Evolutionary conservation across 2,113 vertebrate species (phyloP).

Genomic region (Austrofundulus limnaeus): DNA sequence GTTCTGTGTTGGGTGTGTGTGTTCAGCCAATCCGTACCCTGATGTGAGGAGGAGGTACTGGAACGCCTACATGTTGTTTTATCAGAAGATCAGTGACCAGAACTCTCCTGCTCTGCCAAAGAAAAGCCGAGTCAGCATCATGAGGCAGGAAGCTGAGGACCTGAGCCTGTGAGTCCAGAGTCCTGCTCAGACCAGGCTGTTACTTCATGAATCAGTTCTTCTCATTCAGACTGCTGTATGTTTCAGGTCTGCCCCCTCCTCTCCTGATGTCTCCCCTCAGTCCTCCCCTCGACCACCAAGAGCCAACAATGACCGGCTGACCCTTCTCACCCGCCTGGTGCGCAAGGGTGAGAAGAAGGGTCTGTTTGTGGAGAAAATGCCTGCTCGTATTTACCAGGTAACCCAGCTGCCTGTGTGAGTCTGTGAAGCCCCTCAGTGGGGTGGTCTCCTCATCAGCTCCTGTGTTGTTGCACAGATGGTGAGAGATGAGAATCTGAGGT

Average conservation of each 20-base stretch:
- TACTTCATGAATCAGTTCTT: too few relatives aligned
- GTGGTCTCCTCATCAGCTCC: too few relatives aligned
- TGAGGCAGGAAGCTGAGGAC: constrained; percentile 95
- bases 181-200: too few relatives aligned
- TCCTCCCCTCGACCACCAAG: constrained; percentile 95
- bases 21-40: constrained; percentile 92
- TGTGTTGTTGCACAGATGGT: constrained; percentile 84
- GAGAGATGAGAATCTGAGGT: constrained; percentile 97
- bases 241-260: constrained; percentile 93
- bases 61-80: constrained; percentile 99
- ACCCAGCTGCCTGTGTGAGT: too few relatives aligned
- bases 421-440: too few relatives aligned
- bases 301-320: constrained; percentile 95
- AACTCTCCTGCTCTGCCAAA: constrained; percentile 96
- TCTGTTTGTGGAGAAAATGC: constrained; percentile 98
- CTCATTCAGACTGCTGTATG: constrained; percentile 26
- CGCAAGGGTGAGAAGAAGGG: constrained; percentile 98
- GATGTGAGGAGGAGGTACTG: constrained; percentile 95
- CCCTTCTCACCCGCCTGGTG: constrained; percentile 94
- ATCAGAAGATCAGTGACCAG: constrained; percentile 95
- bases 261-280: constrained; percentile 95
- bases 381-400: constrained; percentile 96
- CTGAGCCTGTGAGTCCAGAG: constrained; percentile 88
- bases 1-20: constrained; percentile 12
- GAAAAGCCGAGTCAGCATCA: constrained; percentile 96